phyloP scores from a whole-genome alignment of 2,888 invertebrate species.

The Pyrrhia umbra region DNA sequence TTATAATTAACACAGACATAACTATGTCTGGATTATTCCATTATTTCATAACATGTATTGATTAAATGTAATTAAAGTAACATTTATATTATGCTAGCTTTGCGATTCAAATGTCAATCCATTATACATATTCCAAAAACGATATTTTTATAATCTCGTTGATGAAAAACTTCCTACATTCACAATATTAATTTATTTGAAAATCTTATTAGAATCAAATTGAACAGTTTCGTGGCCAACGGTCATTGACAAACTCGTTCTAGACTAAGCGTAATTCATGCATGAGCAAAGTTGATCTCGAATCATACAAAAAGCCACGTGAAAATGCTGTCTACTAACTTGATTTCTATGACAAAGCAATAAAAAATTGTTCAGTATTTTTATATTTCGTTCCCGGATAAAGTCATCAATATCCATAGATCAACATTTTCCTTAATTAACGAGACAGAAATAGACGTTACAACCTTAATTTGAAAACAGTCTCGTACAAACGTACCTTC shows the following conservation, averaged over 20 bases:
- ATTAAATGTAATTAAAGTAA: not conserved
- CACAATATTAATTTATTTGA: too few species aligned
- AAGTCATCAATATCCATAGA: slow-evolving; percentile 5
- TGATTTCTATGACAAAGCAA: not conserved
- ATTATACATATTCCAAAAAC: too few species aligned
- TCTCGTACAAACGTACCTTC: slow-evolving; percentile 46
- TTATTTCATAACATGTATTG: slow-evolving; percentile 29
- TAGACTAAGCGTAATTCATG: not conserved
- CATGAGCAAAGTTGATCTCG: not conserved
- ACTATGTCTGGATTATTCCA: slow-evolving; percentile 45
- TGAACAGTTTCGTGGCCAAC: slow-evolving; percentile 3
- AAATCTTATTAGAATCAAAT: slow-evolving; percentile 16
- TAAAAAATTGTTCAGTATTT: slow-evolving; percentile 6
- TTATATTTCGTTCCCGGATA: slow-evolving; percentile 13
- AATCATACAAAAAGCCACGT: not conserved
- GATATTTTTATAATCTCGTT: too few species aligned
- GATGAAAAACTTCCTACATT: too few species aligned
- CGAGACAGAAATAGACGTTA: slow-evolving; percentile 30
- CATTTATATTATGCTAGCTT: not conserved
- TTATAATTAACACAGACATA: slow-evolving; percentile 39
- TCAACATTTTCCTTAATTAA: slow-evolving; percentile 40
- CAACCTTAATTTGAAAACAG: slow-evolving; percentile 37
- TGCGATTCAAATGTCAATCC: not conserved
- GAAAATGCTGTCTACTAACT: not conserved
- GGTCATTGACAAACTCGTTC: slow-evolving; percentile 10